Evolutionary conservation across 2,797 vertebrate genomes (phyloP).

Genomic region (Esox masquinongy): DNA sequence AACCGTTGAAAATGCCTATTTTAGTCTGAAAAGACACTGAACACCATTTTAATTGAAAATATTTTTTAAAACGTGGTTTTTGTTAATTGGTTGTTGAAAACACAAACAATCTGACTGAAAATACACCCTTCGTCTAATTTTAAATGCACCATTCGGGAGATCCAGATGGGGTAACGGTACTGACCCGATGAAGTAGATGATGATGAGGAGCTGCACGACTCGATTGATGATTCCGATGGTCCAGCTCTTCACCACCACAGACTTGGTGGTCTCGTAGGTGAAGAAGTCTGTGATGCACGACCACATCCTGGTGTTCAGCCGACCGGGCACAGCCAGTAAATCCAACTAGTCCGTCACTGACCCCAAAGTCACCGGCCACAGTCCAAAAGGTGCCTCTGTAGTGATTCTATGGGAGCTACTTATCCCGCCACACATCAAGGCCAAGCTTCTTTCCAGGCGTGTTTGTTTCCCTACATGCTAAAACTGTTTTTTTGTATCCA

Average conservation of each 20-base stretch:
- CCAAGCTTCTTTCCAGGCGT: background rate
- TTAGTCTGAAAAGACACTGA: background rate
- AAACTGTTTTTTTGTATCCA: background rate
- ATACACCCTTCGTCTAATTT: no score
- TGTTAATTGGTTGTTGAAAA: no score
- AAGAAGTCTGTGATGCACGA: slow-evolving; percentile 77
- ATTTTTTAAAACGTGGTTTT: no score
- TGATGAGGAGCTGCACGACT: slow-evolving; percentile 75
- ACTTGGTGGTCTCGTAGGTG: slow-evolving; percentile 82
- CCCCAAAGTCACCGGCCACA: background rate
- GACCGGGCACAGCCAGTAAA: background rate
- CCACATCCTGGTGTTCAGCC: slow-evolving; percentile 38
- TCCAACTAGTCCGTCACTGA: background rate
- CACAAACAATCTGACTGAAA: no score
- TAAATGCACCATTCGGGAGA: background rate
- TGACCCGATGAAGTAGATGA: slow-evolving; percentile 56
- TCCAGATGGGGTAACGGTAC: slow-evolving; percentile 5
- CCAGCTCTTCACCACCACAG: slow-evolving; percentile 84
- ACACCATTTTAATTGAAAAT: no score
- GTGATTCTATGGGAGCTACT: background rate
- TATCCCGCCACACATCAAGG: background rate
- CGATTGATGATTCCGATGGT: slow-evolving; percentile 82
- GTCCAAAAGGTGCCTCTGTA: background rate
- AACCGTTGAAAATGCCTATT: background rate
- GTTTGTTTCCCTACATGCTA: background rate